Evolutionary conservation across 1,140 invertebrate genomes (phyloP).

Genomic region (Drosophila baimaii): DNA sequence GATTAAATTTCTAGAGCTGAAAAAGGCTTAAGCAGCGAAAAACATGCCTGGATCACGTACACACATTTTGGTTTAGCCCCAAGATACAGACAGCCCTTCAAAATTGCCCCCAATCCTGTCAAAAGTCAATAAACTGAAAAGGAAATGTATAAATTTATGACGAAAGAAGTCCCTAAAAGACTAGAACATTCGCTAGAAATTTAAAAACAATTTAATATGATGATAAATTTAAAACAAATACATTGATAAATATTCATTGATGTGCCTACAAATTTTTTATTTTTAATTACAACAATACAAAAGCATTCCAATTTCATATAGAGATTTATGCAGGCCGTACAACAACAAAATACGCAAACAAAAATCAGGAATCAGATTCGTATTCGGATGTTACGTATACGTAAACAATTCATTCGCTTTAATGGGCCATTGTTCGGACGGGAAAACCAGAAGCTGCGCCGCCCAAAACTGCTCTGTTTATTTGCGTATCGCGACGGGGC

Average conservation of each 20-base stretch:
- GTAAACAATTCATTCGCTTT: slow-evolving; percentile 68
- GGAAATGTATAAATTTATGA: slow-evolving; percentile 12
- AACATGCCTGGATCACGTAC: slow-evolving; percentile 53
- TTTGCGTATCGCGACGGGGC: slow-evolving; percentile 70
- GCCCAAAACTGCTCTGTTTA: slow-evolving; percentile 63
- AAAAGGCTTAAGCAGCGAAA: slow-evolving; percentile 18
- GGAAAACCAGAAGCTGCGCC: slow-evolving; percentile 27
- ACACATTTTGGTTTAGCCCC: slow-evolving; percentile 11
- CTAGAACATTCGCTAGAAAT: not conserved
- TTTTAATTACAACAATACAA: slow-evolving; percentile 44
- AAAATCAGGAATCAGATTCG: slow-evolving; percentile 42
- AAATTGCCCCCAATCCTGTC: slow-evolving; percentile 8
- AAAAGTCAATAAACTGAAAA: slow-evolving; percentile 52
- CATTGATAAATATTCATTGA: not conserved
- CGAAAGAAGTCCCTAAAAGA: not conserved
- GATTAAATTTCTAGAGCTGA: slow-evolving; percentile 29
- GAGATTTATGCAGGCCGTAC: slow-evolving; percentile 43
- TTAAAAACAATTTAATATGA: not conserved
- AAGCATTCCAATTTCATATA: slow-evolving; percentile 14
- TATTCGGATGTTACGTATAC: slow-evolving; percentile 25
- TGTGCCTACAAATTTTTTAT: slow-evolving; percentile 6
- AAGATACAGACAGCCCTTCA: slow-evolving; percentile 17
- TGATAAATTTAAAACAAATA: not conserved
- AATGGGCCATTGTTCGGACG: slow-evolving; percentile 58
- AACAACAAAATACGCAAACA: slow-evolving; percentile 47